Conservation (phyloP, 2,888 invertebrate genomes). For the Heliconius ethilla region DNA sequence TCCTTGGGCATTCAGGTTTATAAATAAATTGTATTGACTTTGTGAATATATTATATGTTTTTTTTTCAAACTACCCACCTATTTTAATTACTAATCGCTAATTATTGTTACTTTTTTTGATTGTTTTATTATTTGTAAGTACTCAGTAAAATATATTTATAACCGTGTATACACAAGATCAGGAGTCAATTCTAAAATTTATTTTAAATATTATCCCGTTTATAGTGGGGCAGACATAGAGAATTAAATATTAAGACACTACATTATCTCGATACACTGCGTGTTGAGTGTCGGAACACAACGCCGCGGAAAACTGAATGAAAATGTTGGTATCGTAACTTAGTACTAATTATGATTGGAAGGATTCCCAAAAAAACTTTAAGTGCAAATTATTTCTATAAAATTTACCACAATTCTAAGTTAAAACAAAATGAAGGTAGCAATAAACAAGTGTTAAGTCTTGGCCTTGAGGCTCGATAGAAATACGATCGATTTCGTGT, state of each 20-base stretch:
- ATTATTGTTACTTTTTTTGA: too few relatives aligned
- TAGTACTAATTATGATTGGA: neutral
- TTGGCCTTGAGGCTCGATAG: conserved; percentile 21
- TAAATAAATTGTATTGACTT: neutral
- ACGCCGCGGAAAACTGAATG: neutral
- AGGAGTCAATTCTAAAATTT: too few relatives aligned
- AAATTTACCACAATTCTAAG: neutral
- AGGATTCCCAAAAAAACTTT: neutral
- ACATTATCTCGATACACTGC: neutral
- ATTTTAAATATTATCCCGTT: too few relatives aligned
- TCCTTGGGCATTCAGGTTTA: neutral
- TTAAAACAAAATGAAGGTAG: neutral
- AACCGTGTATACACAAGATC: too few relatives aligned
- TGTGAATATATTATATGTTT: neutral
- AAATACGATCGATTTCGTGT: conserved; percentile 17
- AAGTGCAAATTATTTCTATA: too few relatives aligned
- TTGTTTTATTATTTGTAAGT: too few relatives aligned
- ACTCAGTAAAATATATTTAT: too few relatives aligned
- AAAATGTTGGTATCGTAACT: neutral
- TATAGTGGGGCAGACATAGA: neutral
- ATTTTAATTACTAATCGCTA: too few relatives aligned
- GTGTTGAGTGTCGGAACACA: neutral
- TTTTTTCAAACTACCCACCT: neutral
- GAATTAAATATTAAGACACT: neutral
- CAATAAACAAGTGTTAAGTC: conserved; percentile 3